These are phyloP conservation scores for Onchidella celtica DNA, from an alignment of 2,888 invertebrate genomes.

Conservation along the genomic window DNA sequence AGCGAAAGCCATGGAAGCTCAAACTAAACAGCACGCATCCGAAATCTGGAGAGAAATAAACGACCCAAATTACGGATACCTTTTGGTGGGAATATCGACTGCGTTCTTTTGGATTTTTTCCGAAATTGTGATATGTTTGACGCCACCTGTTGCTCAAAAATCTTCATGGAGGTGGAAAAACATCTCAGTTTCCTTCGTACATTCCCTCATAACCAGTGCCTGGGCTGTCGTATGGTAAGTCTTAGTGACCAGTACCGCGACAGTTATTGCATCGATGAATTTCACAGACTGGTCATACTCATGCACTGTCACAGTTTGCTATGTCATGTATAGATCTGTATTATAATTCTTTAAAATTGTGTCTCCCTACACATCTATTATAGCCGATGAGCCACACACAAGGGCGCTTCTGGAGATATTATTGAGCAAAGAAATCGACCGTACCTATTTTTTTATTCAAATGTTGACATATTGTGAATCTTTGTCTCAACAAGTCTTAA, in stretches of 20 bases:
- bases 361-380: no score
- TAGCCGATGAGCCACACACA: no score
- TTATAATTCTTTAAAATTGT: no score
- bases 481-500: no score
- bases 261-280: neutral
- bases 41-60: slow-evolving; percentile 42
- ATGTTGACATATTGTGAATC: no score
- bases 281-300: no score
- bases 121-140: neutral
- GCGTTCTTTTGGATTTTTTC: slow-evolving; percentile 41
- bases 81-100: slow-evolving; percentile 36
- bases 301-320: no score
- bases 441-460: no score
- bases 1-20: neutral
- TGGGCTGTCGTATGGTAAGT: slow-evolving; percentile 51
- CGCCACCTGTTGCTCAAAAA: slow-evolving; percentile 17
- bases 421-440: no score
- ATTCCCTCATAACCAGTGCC: slow-evolving; percentile 44
- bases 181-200: slow-evolving; percentile 49
- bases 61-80: slow-evolving; percentile 32
- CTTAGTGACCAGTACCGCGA: neutral
- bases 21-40: neutral
- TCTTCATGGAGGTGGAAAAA: slow-evolving; percentile 54
- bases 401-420: no score
- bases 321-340: no score